Evolutionary conservation across 2,888 invertebrate species (phyloP).

Genomic region (Tenthredo livida): DNA sequence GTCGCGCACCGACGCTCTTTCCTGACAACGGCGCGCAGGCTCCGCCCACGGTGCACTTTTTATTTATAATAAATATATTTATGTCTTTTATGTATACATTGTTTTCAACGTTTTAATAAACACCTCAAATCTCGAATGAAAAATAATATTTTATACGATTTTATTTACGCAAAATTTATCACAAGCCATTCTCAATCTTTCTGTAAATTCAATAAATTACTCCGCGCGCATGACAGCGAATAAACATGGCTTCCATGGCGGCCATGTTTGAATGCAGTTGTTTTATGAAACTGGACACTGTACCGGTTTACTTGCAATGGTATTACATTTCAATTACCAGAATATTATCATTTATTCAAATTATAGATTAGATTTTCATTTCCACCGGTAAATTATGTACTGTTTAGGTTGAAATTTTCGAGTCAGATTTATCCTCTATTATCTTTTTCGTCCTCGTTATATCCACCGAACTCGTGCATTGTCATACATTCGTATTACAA

Average conservation of each 20-base stretch:
- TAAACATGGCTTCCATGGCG: slow-evolving; percentile 57
- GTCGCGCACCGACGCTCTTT: slow-evolving; percentile 55
- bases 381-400: neutral
- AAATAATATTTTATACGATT: slow-evolving; percentile 4
- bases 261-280: slow-evolving; percentile 55
- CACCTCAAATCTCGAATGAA: neutral
- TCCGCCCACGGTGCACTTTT: slow-evolving; percentile 62
- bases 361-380: neutral
- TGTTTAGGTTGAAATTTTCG: neutral
- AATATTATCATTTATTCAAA: neutral
- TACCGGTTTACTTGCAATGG: neutral
- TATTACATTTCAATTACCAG: neutral
- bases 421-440: neutral
- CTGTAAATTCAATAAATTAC: neutral
- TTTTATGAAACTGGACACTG: slow-evolving; percentile 13
- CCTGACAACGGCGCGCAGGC: slow-evolving; percentile 62
- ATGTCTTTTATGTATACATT: neutral
- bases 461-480: neutral
- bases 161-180: slow-evolving; percentile 18
- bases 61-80: slow-evolving; percentile 53
- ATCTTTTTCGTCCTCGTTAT: neutral
- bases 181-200: neutral
- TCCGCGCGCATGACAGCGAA: slow-evolving; percentile 53
- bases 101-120: neutral
- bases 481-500: neutral